Evolutionary conservation across 2,797 vertebrate species (phyloP).

Genomic region (Vespertilio murinus): DNA sequence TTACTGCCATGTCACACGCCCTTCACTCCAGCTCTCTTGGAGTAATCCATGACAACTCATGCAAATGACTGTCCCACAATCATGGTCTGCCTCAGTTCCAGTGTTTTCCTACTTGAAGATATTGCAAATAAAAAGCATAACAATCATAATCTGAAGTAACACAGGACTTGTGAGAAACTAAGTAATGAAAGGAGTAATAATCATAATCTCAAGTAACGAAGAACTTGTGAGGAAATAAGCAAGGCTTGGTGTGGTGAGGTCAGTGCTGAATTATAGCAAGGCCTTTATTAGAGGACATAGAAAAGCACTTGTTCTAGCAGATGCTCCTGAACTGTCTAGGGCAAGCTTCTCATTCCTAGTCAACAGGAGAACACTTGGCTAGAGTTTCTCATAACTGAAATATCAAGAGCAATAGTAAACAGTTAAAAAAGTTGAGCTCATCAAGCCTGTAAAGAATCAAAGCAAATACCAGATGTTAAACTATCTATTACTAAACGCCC

Average conservation of each 20-base stretch:
- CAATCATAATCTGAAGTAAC: background rate
- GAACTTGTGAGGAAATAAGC: background rate
- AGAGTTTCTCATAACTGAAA: constrained; percentile 57
- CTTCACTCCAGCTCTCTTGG: background rate
- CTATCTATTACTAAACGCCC: constrained; percentile 39
- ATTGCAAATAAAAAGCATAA: background rate
- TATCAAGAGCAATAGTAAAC: constrained; percentile 50
- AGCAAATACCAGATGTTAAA: constrained; percentile 49
- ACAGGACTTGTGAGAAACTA: constrained; percentile 4
- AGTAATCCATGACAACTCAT: background rate
- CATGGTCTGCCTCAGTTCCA: background rate
- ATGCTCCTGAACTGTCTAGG: background rate
- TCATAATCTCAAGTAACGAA: background rate
- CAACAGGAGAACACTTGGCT: constrained; percentile 37
- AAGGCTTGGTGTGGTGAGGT: background rate
- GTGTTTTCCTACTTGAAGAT: background rate
- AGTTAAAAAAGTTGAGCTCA: constrained; percentile 57
- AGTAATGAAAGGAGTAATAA: background rate
- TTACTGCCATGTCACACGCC: background rate
- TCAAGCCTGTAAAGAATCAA: constrained; percentile 53
- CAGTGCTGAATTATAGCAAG: background rate
- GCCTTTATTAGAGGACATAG: background rate
- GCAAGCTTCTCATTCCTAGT: constrained; percentile 38
- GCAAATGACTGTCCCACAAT: background rate
- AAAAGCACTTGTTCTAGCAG: background rate